A percentile compares a stretch with the other conserved stretches of the same genome.
Evolutionary conservation across 2,888 invertebrate species (phyloP).

Genomic region (Tineola bisselliella): DNA sequence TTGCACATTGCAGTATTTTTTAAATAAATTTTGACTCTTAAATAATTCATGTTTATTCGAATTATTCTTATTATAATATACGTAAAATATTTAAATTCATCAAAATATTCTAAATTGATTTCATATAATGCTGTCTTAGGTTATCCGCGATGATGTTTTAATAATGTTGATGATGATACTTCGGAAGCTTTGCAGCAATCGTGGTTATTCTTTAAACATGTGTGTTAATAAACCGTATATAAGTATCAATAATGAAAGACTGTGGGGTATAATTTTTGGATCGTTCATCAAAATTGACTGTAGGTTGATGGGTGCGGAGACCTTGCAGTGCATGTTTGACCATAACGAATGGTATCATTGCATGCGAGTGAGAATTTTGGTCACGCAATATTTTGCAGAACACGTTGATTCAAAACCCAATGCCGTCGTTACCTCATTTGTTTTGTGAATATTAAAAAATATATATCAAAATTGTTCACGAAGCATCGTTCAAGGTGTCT

Average conservation of each 20-base stretch:
- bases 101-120: too few relatives aligned
- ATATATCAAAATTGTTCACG: neutral
- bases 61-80: too few relatives aligned
- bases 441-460: conserved; percentile 16
- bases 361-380: conserved; percentile 17
- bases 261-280: neutral
- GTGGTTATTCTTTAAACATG: too few relatives aligned
- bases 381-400: conserved; percentile 20
- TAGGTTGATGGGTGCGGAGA: conserved; percentile 26
- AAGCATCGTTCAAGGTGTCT: neutral
- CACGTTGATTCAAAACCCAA: conserved; percentile 24
- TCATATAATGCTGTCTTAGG: neutral
- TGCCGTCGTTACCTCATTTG: conserved; percentile 29
- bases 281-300: conserved; percentile 16
- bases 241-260: too few relatives aligned
- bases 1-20: too few relatives aligned
- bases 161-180: too few relatives aligned
- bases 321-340: conserved; percentile 26
- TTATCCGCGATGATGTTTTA: neutral
- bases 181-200: too few relatives aligned
- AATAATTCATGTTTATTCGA: too few relatives aligned
- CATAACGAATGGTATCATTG: conserved; percentile 35
- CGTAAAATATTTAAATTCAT: too few relatives aligned
- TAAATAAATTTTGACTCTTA: too few relatives aligned
- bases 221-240: too few relatives aligned